Evolutionary conservation across 2,888 invertebrate genomes (phyloP), one percentile per base, ranked within the genome.

Genomic region (Synanthedon tipuliformis): DNA sequence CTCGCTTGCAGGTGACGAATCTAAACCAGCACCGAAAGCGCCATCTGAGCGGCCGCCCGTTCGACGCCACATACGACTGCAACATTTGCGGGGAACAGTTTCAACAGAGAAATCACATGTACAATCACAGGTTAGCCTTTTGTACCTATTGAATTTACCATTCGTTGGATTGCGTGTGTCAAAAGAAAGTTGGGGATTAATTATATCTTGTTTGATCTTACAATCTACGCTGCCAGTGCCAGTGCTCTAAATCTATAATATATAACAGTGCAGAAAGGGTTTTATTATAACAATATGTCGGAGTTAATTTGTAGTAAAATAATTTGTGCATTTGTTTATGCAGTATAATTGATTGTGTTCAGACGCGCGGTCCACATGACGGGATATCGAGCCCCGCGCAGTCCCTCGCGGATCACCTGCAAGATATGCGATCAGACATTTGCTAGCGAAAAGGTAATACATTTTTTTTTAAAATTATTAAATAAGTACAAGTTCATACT

Each of bases 1-100:
- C 3, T 34, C 34, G 34, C 34, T 34, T 59, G 3, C 64, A 88
- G 83, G 88, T 88, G 59, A 88, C 88, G 53, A 88, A 88, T 65
- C 66, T 88, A 60, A 88, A 88, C 66, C 88, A 88, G 61, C 88
- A 88, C 56, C 84, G 86, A 60, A 88, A 88, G 68, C 76, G 87
- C 5, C 88, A 88, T 61, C 59, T 81, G 58, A 75, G 70, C 59
- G 86, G 83, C 4, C 76, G 81, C 16, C 75, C 78, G 50, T 71
- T 84, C 52, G 84, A 82, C 59, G 59, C 63, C 51, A 66, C 77
- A 12, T 85, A 84, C 69, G 80, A 81, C 65, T 88, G 88, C 65
- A 78, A 75, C 49, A 69, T 81, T 4, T 88, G 88, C 66, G 84
- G 84, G 1, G 80, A 82, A 55, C 78, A 78, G 61, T 88, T 88